Evolutionary conservation across 2,888 invertebrate species (phyloP).

Genomic region (Petrophora chlorosata): DNA sequence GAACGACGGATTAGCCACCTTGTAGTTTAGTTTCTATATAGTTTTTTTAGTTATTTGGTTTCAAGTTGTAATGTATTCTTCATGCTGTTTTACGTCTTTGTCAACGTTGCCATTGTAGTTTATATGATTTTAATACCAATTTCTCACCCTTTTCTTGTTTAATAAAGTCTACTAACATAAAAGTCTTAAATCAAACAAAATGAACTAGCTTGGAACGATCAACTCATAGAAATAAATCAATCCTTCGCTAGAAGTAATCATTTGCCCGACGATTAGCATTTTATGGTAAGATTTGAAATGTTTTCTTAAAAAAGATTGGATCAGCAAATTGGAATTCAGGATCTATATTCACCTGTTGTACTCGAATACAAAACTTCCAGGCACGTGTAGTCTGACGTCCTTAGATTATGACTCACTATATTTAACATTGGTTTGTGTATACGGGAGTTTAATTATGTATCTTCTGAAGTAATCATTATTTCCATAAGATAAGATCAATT

Average conservation of each 20-base stretch:
- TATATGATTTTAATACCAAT: too few species aligned
- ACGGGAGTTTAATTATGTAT: conserved; percentile 5
- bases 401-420: conserved; percentile 46
- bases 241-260: conserved; percentile 13
- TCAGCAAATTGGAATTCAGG: conserved; percentile 49
- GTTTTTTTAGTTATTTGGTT: neutral
- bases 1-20: too few species aligned
- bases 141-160: too few species aligned
- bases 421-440: conserved; percentile 29
- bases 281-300: conserved; percentile 29
- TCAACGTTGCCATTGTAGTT: conserved; percentile 17
- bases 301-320: conserved; percentile 39
- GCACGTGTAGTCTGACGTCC: conserved; percentile 41
- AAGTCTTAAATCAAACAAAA: too few species aligned
- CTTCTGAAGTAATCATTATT: conserved; percentile 28
- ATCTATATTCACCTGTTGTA: conserved; percentile 36
- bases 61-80: too few species aligned
- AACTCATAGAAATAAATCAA: conserved; percentile 23
- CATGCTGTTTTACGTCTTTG: neutral
- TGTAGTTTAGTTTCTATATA: neutral
- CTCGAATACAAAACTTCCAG: conserved; percentile 39
- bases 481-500: conserved; percentile 35
- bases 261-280: conserved; percentile 14
- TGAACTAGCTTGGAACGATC: conserved; percentile 36
- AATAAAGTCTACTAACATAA: too few species aligned